Base-by-base conservation (phyloP, 2,113 vertebrate species). In the Puma concolor region DNA sequence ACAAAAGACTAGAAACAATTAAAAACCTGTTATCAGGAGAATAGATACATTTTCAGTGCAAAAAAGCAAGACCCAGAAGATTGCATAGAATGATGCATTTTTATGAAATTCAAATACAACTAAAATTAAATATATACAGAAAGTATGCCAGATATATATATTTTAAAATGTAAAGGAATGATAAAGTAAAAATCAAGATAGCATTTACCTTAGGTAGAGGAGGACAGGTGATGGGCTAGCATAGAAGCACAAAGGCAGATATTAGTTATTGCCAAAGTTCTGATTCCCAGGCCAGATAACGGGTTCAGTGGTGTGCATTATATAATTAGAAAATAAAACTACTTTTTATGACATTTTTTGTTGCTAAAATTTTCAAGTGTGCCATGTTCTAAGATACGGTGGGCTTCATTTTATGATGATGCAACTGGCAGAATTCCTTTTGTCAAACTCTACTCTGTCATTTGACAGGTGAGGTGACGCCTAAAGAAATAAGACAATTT, bases 131-230 rank as follows among this genome's bases (percentile, higher is more conserved):
- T 82, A 63, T 67, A 82, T 93, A 25, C 31, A 36, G 1, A 48
- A 93, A 77, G 0, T 50, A 31, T 77, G 33, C 14, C 14, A 83
- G 21, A 71, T 54, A 50, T 88, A 60, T 0, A 7, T 67, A 66
- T 66, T 95, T 89, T 81, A 85, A 96, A 86, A 91, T 66, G 2
- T 1, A 72, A 91, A 36, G 27, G 85, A 86, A 85, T 71, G 11
- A 36, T 71, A 82, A 88, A 88, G 21, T 85, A 76, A 67, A 96
- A 80, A 97, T 76, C 38, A 71, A 1, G 23, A 52, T 79, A 84
- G 7, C 54, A 25, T 10, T 72, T 93, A 36, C 60, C 29, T 76
- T 76, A 69, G 17, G 23, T 4, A 88, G 71, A 80, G 14, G 21
- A 3, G 79, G 29, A 21, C 60, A 92, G 15, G 13, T 1, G 4